These are phyloP conservation scores for Liparis tanakae DNA, from an alignment of 2,797 vertebrate genomes.

Conservation along the genomic window DNA sequence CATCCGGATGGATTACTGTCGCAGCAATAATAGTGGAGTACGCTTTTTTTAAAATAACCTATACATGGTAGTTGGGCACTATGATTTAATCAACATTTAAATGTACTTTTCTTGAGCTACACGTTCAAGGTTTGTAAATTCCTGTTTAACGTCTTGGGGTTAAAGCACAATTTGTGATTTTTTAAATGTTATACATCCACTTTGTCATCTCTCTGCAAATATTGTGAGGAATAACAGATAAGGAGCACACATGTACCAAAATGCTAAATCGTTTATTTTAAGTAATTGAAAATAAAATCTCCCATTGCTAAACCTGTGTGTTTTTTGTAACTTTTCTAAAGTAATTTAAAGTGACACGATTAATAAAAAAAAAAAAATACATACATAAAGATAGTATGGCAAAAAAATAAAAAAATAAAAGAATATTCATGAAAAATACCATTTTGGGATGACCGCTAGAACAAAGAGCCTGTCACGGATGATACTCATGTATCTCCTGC, in stretches of 20 bases:
- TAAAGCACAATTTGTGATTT: not conserved
- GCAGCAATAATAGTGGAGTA: constrained; percentile 4
- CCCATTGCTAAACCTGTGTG: not conserved
- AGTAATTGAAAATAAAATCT: not conserved
- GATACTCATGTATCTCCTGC: not conserved
- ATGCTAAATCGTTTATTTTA: not conserved
- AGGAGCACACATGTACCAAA: not conserved
- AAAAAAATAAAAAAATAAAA: not conserved
- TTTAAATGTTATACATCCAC: not conserved
- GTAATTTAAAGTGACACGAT: not conserved
- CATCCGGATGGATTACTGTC: constrained; percentile 38
- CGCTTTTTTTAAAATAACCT: not conserved
- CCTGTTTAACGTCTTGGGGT: not conserved
- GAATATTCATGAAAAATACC: not conserved
- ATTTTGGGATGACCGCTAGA: not conserved
- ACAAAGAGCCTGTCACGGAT: not conserved
- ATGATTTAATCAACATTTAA: not conserved
- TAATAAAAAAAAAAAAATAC: not conserved
- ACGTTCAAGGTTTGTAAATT: constrained; percentile 2
- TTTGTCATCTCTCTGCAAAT: not conserved
- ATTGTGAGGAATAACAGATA: not conserved
- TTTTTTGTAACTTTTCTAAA: not conserved
- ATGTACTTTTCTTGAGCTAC: not conserved
- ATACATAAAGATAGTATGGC: not conserved
- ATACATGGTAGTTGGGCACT: not conserved